Evolutionary conservation across 2,888 invertebrate genomes (phyloP).

Genomic region (Cyclophora punctaria): DNA sequence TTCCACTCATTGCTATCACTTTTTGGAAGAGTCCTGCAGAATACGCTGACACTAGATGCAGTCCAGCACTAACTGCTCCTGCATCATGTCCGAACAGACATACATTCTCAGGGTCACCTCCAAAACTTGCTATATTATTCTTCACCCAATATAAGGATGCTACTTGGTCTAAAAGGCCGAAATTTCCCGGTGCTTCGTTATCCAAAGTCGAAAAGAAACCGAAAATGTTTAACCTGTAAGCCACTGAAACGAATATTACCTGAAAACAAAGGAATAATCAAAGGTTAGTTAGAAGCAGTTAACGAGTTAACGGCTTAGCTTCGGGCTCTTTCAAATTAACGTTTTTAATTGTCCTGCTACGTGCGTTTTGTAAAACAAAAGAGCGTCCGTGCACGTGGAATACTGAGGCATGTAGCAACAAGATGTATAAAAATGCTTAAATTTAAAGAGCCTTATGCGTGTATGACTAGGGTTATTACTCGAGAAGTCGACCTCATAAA

Average conservation of each 20-base stretch:
- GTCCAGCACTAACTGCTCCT: slow-evolving; percentile 84
- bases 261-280: slow-evolving; percentile 36
- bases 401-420: too few relatives aligned
- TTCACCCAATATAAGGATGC: slow-evolving; percentile 87
- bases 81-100: slow-evolving; percentile 87
- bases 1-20: slow-evolving; percentile 89
- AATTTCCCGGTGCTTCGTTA: slow-evolving; percentile 85
- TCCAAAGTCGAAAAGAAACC: slow-evolving; percentile 89
- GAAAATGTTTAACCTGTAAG: slow-evolving; percentile 86
- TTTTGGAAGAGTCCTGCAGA: slow-evolving; percentile 81
- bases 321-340: too few relatives aligned
- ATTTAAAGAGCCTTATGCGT: too few relatives aligned
- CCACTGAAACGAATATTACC: slow-evolving; percentile 85
- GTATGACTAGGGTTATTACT: too few relatives aligned
- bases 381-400: too few relatives aligned
- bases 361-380: too few relatives aligned
- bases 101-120: slow-evolving; percentile 83
- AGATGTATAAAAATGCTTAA: too few relatives aligned
- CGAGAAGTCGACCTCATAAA: too few relatives aligned
- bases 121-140: slow-evolving; percentile 82
- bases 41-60: slow-evolving; percentile 82
- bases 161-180: slow-evolving; percentile 86
- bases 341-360: too few relatives aligned
- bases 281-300: too few relatives aligned
- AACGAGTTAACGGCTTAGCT: too few relatives aligned